Conservation (phyloP, 2,888 invertebrate species). For the Steinernema hermaphroditum region DNA sequence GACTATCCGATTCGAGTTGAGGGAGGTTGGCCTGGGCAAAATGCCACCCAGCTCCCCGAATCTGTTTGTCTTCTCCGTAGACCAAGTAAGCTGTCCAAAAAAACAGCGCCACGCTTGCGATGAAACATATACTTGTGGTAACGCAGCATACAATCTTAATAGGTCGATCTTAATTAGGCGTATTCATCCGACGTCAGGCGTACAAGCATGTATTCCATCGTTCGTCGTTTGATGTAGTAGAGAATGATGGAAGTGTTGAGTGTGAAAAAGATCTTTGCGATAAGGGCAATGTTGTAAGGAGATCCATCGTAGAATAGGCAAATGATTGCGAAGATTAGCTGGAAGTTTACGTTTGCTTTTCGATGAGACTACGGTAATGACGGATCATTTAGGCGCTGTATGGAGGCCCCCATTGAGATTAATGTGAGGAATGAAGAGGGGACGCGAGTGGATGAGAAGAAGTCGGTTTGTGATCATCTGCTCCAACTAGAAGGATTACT, state of each 20-base stretch:
- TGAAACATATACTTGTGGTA: conserved; percentile 52
- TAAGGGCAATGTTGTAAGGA: conserved; percentile 51
- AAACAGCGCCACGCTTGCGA: conserved; percentile 58
- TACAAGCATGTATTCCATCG: conserved; percentile 40
- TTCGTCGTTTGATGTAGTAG: conserved; percentile 54
- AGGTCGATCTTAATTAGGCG: no score
- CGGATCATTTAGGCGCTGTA: conserved; percentile 53
- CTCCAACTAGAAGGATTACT: conserved; percentile 50
- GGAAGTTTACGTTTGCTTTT: conserved; percentile 35
- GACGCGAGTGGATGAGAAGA: conserved; percentile 54
- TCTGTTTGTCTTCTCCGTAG: conserved; percentile 47
- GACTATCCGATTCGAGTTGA: conserved; percentile 59
- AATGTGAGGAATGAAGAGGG: conserved; percentile 55
- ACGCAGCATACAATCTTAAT: conserved; percentile 56
- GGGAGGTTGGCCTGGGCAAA: conserved; percentile 42
- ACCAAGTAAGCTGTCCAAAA: conserved; percentile 62
- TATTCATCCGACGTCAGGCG: background rate
- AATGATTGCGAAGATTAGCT: conserved; percentile 61
- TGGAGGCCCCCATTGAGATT: conserved; percentile 57
- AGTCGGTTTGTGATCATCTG: conserved; percentile 61
- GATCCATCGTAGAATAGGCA: conserved; percentile 64
- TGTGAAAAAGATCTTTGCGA: conserved; percentile 52
- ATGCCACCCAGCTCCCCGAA: conserved; percentile 44
- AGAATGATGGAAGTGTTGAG: conserved; percentile 54
- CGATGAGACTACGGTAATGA: background rate